These are phyloP conservation scores for Tiphia femorata DNA, from an alignment of 2,888 invertebrate genomes.

Conservation along the genomic window DNA sequence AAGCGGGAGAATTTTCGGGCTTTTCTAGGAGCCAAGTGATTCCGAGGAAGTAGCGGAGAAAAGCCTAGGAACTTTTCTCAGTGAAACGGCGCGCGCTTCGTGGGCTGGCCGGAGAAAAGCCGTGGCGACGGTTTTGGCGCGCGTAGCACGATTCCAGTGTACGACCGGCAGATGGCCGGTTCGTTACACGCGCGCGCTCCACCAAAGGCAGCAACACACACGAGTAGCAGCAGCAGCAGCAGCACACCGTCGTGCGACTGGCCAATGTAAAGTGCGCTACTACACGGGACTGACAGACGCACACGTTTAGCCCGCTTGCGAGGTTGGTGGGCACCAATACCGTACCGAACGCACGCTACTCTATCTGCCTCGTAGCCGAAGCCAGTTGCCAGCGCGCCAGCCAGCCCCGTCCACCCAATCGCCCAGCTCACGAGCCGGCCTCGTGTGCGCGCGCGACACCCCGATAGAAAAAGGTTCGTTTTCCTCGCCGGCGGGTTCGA, in stretches of 20 bases:
- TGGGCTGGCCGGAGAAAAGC: neutral
- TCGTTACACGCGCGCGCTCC: conserved; percentile 38
- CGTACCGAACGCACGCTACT: conserved; percentile 29
- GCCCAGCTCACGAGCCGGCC: conserved; percentile 61
- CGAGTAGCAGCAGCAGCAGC: too few species aligned
- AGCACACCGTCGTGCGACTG: too few species aligned
- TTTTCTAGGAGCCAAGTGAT: too few species aligned
- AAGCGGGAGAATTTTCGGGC: too few species aligned
- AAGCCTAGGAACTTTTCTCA: conserved; percentile 32
- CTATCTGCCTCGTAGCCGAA: conserved; percentile 45
- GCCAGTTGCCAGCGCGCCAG: conserved; percentile 56
- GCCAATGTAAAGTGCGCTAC: neutral
- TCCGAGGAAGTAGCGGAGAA: neutral
- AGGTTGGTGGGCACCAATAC: too few species aligned
- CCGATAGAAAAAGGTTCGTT: conserved; percentile 44
- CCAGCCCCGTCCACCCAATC: conserved; percentile 45
- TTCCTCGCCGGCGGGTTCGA: conserved; percentile 43
- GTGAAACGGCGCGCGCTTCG: neutral
- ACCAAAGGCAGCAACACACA: conserved; percentile 34
- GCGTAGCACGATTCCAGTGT: conserved; percentile 54
- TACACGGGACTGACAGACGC: too few species aligned
- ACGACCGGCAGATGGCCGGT: conserved; percentile 66
- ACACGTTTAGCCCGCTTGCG: too few species aligned
- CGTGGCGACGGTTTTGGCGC: conserved; percentile 62
- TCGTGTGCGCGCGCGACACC: conserved; percentile 55